Evolutionary conservation across 2,113 vertebrate species (phyloP).

Genomic region (Dicentrarchus labrax): DNA sequence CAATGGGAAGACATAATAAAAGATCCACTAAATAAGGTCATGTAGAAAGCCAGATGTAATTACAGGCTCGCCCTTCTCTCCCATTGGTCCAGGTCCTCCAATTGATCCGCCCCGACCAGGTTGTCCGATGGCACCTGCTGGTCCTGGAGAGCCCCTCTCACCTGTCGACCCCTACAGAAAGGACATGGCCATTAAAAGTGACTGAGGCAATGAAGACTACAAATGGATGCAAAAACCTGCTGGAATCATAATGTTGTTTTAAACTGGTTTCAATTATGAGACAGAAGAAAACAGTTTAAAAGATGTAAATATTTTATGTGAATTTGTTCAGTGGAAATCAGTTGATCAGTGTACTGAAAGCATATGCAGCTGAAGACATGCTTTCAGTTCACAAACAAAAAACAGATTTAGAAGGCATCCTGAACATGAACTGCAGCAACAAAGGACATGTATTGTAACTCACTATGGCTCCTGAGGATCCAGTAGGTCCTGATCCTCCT

Average conservation of each 20-base stretch:
- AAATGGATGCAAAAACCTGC: not conserved
- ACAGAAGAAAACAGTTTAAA: not conserved
- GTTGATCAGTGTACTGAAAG: not conserved
- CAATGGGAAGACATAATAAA: not conserved
- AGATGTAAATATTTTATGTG: not conserved
- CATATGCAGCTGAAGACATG: not conserved
- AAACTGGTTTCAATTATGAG: not conserved
- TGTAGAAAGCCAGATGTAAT: slow-evolving; percentile 54
- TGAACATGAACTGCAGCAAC: not conserved
- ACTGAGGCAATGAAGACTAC: not conserved
- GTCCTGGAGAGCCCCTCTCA: slow-evolving; percentile 91
- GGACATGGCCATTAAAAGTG: not conserved
- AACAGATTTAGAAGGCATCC: not conserved
- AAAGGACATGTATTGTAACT: slow-evolving; percentile 73
- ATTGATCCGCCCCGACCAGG: slow-evolving; percentile 91
- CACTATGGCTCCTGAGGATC: slow-evolving; percentile 90
- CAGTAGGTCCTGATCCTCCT: slow-evolving; percentile 92
- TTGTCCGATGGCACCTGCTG: slow-evolving; percentile 93
- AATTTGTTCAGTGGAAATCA: slow-evolving; percentile 5
- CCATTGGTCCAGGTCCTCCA: slow-evolving; percentile 91
- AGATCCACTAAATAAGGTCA: not conserved
- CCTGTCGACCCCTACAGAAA: slow-evolving; percentile 89
- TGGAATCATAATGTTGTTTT: not conserved
- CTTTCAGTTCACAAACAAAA: not conserved
- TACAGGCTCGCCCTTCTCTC: slow-evolving; percentile 96